Evolutionary conservation across 1,140 invertebrate genomes (phyloP).

Genomic region (Portunus trituberculatus): DNA sequence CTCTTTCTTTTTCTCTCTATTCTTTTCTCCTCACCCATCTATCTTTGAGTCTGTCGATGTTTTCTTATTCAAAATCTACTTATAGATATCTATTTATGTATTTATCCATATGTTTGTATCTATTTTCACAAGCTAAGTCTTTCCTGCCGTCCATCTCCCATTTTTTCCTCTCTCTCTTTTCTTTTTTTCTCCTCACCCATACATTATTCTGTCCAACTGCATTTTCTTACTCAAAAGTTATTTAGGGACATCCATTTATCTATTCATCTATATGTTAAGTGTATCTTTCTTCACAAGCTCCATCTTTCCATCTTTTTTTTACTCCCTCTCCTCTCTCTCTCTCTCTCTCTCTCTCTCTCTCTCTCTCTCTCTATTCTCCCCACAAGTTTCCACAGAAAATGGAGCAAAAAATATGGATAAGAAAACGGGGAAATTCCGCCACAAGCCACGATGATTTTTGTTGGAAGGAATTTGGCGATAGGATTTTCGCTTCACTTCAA

Average conservation of each 20-base stretch:
- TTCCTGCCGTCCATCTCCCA: neutral
- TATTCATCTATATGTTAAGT: neutral
- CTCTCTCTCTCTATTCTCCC: neutral
- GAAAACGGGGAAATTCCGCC: neutral
- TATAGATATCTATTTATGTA: slow-evolving; percentile 29
- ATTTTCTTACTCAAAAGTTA: too few species aligned
- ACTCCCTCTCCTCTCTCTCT: neutral
- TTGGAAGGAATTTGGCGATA: neutral
- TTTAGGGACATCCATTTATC: neutral
- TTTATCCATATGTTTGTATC: neutral
- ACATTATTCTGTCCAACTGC: too few species aligned
- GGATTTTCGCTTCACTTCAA: neutral
- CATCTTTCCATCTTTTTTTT: neutral
- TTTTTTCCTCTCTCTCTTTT: slow-evolving; percentile 5
- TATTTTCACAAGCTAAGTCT: neutral
- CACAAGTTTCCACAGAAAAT: neutral
- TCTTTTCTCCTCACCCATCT: neutral
- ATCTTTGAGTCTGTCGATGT: too few species aligned
- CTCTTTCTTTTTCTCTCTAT: slow-evolving; percentile 22
- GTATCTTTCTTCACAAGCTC: neutral
- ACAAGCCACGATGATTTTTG: neutral
- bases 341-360: neutral
- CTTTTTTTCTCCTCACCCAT: neutral
- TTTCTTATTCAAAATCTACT: neutral
- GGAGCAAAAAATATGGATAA: neutral